Base-by-base conservation (phyloP, 2,888 invertebrate species). In the Neelides folsomi region DNA sequence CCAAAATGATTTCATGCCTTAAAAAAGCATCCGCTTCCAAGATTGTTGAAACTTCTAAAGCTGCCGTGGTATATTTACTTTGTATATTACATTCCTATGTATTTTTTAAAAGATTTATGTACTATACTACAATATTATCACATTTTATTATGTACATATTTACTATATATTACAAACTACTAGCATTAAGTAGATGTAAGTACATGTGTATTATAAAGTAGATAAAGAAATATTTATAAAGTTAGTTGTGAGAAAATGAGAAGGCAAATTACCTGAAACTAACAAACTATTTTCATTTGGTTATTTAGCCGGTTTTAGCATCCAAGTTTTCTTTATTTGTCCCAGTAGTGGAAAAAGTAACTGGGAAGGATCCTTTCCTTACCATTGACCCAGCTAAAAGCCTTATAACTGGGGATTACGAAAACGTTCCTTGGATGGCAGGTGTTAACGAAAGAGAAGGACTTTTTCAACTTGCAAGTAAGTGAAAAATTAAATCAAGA, bases 321-420 rank as follows among this genome's bases (percentile, higher is more conserved):
- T 15, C 35, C 2, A 39, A 52, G 12, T 52, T 37, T 36, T 42
- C 47, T 1, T 13, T 52, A 18, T 52, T 40, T 38, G 39, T 18
- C 10, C 52, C 52, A 43, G 38, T 45, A 7, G 52, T 52, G 7
- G 52, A 52, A 35, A 13, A 47, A 34, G 20, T 47, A 10, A 49
- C 37, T n/a, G 48, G 43, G 18, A 8, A 35, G n/a, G 18, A 43
- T 12, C 43, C 49, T 18, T 49, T 49, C 39, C n/a, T 49, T 7
- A 27, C 40, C 12, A 37, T 43, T 15, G 20, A 44, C 15, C 49
- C 49, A 12, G 44, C 37, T 38, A 38, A 12, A 19, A 9, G 37
- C 8, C 15, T 49, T 2, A 35, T 36, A 12, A n/a, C 8, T 2
- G 49, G 49, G 13, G 27, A 37, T 10, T 49, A 20, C 34, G 15